Evolutionary conservation across 2,797 vertebrate genomes (phyloP), one percentile per base, ranked within the genome.

Genomic region (Simalia tracyae): DNA sequence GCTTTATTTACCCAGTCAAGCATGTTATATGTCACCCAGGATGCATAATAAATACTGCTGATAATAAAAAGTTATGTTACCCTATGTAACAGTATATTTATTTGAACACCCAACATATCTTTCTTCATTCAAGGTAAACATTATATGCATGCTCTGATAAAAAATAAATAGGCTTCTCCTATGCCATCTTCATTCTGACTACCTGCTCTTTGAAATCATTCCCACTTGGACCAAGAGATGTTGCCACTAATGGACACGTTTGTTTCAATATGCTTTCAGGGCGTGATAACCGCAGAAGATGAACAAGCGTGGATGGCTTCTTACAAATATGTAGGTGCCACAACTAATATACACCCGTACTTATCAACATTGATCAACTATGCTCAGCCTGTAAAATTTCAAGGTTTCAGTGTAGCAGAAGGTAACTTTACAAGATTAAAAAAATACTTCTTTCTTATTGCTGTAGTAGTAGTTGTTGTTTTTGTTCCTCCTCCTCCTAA

Each of bases 291-390:
- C 17, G 97, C 98, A 31, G 99, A 99, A 96, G 98, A 99, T 92
- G 99, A 99, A 84, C 99, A 99, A 96, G 98, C 98, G 0, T 98
- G 99, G 96, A 99, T 99, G 96, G 98, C 99, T 93, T 99, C 99
- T 93, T 99, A 99, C 97, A 99, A 99, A 90, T 99, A 99, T 66
- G 99, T 99, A 90, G 99, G 99, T 95, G 99, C 99, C 96, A 99
- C 99, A 94, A 99, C 99, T 4, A 99, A 99, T 96, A 99, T 99
- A 97, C 99, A 99, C 96, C 99, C 99, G 0, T 98, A 98, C 96
- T 98, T 99, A 94, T 99, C 99, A 81, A 98, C 99, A 87, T 99
- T 99, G 99, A 99, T 99, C 97, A 99, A 99, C 98, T 99, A 99
- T 92, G 99, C 99, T 89, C 99, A 99, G 92, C 99, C 99, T 0